These are phyloP conservation scores for Galbula dea DNA, from an alignment of 2,113 vertebrate species.

Conservation along the genomic window DNA sequence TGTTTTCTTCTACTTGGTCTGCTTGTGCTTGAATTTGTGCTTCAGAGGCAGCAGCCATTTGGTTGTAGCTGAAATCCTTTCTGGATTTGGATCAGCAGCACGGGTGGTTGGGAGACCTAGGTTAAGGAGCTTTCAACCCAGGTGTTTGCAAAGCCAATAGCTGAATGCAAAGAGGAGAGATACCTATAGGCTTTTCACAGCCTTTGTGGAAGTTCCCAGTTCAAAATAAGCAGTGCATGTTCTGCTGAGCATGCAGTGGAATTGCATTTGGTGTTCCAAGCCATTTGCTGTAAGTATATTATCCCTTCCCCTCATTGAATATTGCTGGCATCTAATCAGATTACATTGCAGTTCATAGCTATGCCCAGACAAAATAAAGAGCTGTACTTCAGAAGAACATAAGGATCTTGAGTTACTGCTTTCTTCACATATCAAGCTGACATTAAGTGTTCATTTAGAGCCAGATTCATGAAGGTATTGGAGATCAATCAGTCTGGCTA, in stretches of 20 bases:
- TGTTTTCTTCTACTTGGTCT: slow-evolving; percentile 55
- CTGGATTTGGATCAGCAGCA: background rate
- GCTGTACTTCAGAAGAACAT: background rate
- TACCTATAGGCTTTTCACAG: background rate
- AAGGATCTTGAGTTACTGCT: background rate
- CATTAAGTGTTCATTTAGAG: background rate
- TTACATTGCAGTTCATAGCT: background rate
- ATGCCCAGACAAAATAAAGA: background rate
- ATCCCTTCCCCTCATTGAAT: slow-evolving; percentile 16
- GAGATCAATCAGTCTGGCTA: background rate
- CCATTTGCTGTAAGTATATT: slow-evolving; percentile 46
- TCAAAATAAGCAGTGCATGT: background rate
- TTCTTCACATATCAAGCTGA: background rate
- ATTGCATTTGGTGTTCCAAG: background rate
- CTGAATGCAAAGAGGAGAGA: background rate
- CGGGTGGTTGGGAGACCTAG: background rate
- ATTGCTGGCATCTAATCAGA: slow-evolving; percentile 2
- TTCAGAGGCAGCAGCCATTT: background rate
- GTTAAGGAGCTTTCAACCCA: background rate
- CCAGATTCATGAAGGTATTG: background rate
- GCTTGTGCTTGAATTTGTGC: background rate
- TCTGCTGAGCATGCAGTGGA: background rate
- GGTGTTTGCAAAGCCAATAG: background rate
- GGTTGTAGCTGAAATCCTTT: background rate
- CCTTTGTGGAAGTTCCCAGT: background rate